Conservation (phyloP, 2,797 vertebrate species). For the Pipistrellus pygmaeus region DNA sequence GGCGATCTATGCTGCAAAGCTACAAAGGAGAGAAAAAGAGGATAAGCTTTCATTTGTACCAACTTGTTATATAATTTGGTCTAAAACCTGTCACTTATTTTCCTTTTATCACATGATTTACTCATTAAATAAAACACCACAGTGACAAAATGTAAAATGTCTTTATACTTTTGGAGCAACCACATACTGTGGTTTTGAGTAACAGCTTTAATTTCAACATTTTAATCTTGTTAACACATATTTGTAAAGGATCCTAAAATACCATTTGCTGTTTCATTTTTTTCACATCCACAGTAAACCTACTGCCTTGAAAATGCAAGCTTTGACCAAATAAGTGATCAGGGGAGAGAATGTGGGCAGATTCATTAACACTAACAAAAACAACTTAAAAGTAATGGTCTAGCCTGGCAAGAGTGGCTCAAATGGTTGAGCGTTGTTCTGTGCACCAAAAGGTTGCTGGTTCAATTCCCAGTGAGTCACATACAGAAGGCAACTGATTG, state of each 20-base stretch:
- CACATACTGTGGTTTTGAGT: not conserved
- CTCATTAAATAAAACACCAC: not conserved
- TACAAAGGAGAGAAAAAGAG: constrained; percentile 78
- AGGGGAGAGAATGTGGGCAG: not conserved
- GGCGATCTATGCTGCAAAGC: constrained; percentile 93
- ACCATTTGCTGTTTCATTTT: not conserved
- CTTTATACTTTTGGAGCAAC: not conserved
- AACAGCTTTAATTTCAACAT: constrained; percentile 12
- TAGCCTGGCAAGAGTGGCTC: not conserved
- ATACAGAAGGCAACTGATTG: not conserved
- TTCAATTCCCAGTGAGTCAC: not conserved
- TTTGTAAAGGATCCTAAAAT: not conserved
- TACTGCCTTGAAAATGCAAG: not conserved
- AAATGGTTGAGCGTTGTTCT: not conserved
- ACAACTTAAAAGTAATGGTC: not conserved
- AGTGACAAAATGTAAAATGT: not conserved
- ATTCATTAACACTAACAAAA: constrained; percentile 2
- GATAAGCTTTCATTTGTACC: not conserved
- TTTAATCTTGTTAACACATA: constrained; percentile 38
- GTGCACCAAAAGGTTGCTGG: not conserved
- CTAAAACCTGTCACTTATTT: not conserved
- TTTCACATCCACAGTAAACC: not conserved
- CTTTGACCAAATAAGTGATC: not conserved
- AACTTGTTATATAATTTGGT: not conserved
- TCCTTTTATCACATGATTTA: not conserved